Conservation (phyloP, 2,888 invertebrate species). For the Perizoma affinitatum region DNA sequence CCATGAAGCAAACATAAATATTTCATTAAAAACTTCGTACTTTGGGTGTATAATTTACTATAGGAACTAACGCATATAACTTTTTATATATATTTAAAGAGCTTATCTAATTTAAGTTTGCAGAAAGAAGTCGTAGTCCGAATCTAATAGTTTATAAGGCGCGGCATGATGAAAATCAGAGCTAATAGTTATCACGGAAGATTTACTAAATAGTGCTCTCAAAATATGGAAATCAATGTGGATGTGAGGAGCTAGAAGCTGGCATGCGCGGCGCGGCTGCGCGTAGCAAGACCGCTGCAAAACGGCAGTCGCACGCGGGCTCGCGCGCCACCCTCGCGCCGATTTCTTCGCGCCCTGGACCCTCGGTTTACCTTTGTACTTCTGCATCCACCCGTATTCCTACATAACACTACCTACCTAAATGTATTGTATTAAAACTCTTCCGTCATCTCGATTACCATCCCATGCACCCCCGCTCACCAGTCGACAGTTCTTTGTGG, state of each 20-base stretch:
- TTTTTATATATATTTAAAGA: no score
- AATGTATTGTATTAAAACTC: slow-evolving; percentile 11
- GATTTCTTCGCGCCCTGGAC: slow-evolving; percentile 49
- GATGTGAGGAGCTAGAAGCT: slow-evolving; percentile 50
- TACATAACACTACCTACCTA: slow-evolving; percentile 30
- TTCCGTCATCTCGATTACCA: slow-evolving; percentile 3
- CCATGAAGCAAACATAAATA: no score
- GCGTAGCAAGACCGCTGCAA: slow-evolving; percentile 50
- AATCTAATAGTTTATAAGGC: not conserved
- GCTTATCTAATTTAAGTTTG: no score
- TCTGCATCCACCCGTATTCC: slow-evolving; percentile 58
- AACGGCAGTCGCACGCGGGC: slow-evolving; percentile 77
- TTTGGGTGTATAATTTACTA: no score
- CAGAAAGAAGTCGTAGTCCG: no score
- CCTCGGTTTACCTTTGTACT: slow-evolving; percentile 20
- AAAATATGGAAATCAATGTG: slow-evolving; percentile 47
- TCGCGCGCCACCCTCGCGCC: slow-evolving; percentile 76
- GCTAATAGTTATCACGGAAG: slow-evolving; percentile 21
- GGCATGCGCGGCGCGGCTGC: slow-evolving; percentile 40
- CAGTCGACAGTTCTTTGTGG: slow-evolving; percentile 38
- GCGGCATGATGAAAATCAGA: slow-evolving; percentile 7
- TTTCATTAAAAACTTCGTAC: no score
- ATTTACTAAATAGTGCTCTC: slow-evolving; percentile 35
- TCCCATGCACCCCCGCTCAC: slow-evolving; percentile 16
- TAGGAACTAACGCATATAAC: no score